Conservation (phyloP, 2,888 invertebrate genomes). For the Thera obeliscata region DNA sequence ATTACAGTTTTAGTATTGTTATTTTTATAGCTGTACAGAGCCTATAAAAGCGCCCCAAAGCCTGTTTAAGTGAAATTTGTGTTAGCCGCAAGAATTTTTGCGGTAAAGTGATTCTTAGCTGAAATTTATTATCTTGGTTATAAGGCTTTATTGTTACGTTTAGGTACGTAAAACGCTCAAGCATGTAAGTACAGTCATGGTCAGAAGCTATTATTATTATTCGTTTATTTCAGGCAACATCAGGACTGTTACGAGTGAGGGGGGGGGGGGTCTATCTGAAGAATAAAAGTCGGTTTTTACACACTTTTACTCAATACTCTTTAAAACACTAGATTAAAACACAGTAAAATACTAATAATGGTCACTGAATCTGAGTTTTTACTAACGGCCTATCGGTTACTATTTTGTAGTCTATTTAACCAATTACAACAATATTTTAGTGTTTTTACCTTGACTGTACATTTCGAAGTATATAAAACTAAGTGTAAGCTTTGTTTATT, state of each 20-base stretch:
- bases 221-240: too few relatives aligned
- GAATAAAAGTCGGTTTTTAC: too few relatives aligned
- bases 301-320: too few relatives aligned
- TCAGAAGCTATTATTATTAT: not conserved
- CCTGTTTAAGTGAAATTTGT: conserved; percentile 71
- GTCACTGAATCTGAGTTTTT: too few relatives aligned
- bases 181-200: not conserved
- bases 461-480: conserved; percentile 1
- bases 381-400: too few relatives aligned
- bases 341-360: too few relatives aligned
- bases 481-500: conserved; percentile 11
- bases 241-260: too few relatives aligned
- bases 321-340: too few relatives aligned
- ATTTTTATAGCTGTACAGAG: conserved; percentile 62
- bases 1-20: conserved; percentile 53
- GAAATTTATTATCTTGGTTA: conserved; percentile 41
- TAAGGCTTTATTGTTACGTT: conserved; percentile 31
- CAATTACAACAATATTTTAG: not conserved
- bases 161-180: conserved; percentile 24
- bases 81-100: conserved; percentile 58
- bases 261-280: too few relatives aligned
- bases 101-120: conserved; percentile 58
- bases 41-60: conserved; percentile 62
- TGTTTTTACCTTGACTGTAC: conserved; percentile 3
- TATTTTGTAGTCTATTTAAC: not conserved